Evolutionary conservation across 2,888 invertebrate species (phyloP), one percentile per base, ranked within the genome.

Genomic region (Scelioninae gen. 1): DNA sequence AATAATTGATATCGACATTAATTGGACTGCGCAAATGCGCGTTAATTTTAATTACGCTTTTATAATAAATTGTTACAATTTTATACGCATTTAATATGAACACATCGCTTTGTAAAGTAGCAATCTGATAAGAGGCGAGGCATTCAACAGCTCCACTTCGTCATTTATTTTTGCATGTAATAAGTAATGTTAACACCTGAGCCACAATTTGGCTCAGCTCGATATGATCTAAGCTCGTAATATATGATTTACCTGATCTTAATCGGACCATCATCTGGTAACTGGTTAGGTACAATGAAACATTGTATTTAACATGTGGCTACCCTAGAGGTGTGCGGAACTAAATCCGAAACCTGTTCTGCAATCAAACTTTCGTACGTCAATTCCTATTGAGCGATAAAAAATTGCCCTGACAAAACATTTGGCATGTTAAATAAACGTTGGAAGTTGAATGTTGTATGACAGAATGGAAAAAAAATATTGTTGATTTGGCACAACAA

Each of bases 151-250:
- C 13, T 29, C n/a, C 8, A 45, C 51, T 9, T 47, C 55, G 53
- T 74, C 40, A 34, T 74, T 74, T 74, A 74, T 74, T 74, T 75
- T 75, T 75, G 31, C 56, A 58, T 56, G 69, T 77, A 77, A 77
- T 77, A 77, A 77, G 62, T 55, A 69, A 69, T 69, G 77, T 69
- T 77, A 77, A 69, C 68, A 77, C 77, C 62, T 69, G 55, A 63
- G 55, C 69, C 62, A 31, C 62, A 69, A 77, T 77, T 62, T 69
- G 60, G 47, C 47, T 11, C 38, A 10, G 47, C 47, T 55, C 40
- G 68, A 77, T 77, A 69, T 45, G 45, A 77, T 77, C 69, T 78
- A 58, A 65, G 65, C 23, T 13, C 38, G 34, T 71, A 78, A 78
- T 71, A 78, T 78, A 78, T 71, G 65, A 78, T 78, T 78, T 71